Evolutionary conservation across 2,888 invertebrate species (phyloP).

Genomic region (Prosopocoilus inquinatus): DNA sequence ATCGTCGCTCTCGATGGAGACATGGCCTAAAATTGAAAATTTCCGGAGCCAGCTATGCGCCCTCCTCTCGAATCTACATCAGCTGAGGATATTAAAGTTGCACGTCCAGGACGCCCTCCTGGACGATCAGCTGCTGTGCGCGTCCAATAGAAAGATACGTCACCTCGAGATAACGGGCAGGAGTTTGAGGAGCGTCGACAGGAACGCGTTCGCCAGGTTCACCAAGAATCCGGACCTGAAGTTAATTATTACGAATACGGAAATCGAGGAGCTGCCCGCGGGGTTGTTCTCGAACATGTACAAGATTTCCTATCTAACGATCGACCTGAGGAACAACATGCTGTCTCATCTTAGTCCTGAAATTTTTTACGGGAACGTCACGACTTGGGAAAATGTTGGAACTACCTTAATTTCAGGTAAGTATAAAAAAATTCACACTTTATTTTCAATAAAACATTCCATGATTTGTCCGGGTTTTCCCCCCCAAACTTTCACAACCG

Average conservation of each 20-base stretch:
- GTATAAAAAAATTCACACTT: no score
- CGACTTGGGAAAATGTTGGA: slow-evolving; percentile 84
- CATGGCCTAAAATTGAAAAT: slow-evolving; percentile 73
- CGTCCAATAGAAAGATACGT: slow-evolving; percentile 75
- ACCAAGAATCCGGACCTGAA: slow-evolving; percentile 73
- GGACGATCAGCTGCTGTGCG: slow-evolving; percentile 72
- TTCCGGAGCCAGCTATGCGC: slow-evolving; percentile 62
- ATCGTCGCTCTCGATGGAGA: slow-evolving; percentile 68
- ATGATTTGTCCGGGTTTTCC: no score
- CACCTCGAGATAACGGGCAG: slow-evolving; percentile 78
- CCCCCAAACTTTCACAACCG: no score
- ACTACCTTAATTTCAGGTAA: slow-evolving; percentile 81
- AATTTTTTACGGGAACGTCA: slow-evolving; percentile 82
- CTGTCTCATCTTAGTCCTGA: slow-evolving; percentile 77
- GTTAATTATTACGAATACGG: slow-evolving; percentile 74
- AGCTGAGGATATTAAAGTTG: slow-evolving; percentile 72
- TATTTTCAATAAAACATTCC: no score
- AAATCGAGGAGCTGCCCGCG: slow-evolving; percentile 74
- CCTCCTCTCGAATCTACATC: slow-evolving; percentile 68
- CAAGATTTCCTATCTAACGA: slow-evolving; percentile 74
- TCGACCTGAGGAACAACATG: slow-evolving; percentile 81
- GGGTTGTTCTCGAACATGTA: slow-evolving; percentile 76
- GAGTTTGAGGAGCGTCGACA: slow-evolving; percentile 70
- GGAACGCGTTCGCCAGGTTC: slow-evolving; percentile 74
- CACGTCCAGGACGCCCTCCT: slow-evolving; percentile 73